Percentiles rank a stretch among this genome's conserved stretches.
These are phyloP conservation scores for Sylvia atricapilla DNA, from an alignment of 2,113 vertebrate genomes.

Conservation along the genomic window DNA sequence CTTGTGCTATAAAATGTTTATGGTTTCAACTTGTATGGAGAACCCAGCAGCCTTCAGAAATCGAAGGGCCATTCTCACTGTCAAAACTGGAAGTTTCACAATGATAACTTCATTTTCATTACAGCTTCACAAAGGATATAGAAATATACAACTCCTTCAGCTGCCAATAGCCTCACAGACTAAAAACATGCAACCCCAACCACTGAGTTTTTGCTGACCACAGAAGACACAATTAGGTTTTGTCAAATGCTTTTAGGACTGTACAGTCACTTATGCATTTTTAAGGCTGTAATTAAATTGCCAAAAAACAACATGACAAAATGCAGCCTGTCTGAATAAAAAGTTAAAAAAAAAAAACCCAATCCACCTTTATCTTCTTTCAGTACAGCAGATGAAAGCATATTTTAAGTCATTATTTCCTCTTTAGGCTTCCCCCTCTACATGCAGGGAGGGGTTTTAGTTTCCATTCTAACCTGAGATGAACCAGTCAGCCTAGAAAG, in stretches of 20 bases:
- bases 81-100: slow-evolving; percentile 33
- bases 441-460: not conserved
- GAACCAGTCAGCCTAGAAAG: not conserved
- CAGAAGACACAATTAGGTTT: not conserved
- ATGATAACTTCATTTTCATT: slow-evolving; percentile 30
- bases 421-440: not conserved
- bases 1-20: slow-evolving; percentile 15
- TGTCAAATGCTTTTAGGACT: not conserved
- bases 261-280: not conserved
- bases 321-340: not conserved
- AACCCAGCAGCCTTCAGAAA: slow-evolving; percentile 35
- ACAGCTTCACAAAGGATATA: not conserved
- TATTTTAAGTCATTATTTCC: slow-evolving; percentile 8
- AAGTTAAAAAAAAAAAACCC: not conserved
- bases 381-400: not conserved
- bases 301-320: not conserved
- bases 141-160: not conserved
- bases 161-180: not conserved
- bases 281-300: not conserved
- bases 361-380: not conserved
- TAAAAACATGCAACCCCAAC: not conserved
- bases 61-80: slow-evolving; percentile 1
- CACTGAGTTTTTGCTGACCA: not conserved
- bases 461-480: not conserved
- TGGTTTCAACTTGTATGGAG: slow-evolving; percentile 8